Conservation (phyloP, 2,113 vertebrate species). For the Loxodonta africana region DNA sequence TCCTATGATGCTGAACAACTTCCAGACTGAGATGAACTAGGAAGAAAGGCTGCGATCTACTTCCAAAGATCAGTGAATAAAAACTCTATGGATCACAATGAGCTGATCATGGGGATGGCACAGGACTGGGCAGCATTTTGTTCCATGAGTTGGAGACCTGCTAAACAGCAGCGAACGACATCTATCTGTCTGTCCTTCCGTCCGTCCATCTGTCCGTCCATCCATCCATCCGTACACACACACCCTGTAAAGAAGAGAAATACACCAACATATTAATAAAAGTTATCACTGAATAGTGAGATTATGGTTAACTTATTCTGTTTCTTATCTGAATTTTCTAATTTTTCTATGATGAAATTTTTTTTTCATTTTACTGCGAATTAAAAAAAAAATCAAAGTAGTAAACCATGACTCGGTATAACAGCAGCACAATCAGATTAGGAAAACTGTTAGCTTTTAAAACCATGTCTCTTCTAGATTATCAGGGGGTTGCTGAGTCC, state of each 20-base stretch:
- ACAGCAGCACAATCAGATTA: neutral
- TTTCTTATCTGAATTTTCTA: constrained; percentile 21
- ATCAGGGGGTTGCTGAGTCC: neutral
- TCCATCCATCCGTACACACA: neutral
- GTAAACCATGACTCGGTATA: neutral
- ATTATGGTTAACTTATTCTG: neutral
- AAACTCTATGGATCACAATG: no score
- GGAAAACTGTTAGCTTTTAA: neutral
- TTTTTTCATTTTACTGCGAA: no score
- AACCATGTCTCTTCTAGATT: neutral
- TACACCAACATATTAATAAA: neutral
- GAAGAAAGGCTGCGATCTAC: no score
- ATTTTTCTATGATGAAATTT: constrained; percentile 18
- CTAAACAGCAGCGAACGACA: no score
- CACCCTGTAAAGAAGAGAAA: neutral
- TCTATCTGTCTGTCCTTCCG: no score
- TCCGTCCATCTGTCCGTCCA: no score
- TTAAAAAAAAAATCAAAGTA: neutral
- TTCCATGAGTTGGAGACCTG: no score
- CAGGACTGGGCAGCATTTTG: no score
- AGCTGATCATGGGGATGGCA: no score
- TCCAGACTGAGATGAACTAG: no score
- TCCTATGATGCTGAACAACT: no score
- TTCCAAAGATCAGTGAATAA: no score
- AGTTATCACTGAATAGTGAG: neutral